Conservation (phyloP, 1,140 invertebrate species). For the Pogonognathellus flavescens region DNA sequence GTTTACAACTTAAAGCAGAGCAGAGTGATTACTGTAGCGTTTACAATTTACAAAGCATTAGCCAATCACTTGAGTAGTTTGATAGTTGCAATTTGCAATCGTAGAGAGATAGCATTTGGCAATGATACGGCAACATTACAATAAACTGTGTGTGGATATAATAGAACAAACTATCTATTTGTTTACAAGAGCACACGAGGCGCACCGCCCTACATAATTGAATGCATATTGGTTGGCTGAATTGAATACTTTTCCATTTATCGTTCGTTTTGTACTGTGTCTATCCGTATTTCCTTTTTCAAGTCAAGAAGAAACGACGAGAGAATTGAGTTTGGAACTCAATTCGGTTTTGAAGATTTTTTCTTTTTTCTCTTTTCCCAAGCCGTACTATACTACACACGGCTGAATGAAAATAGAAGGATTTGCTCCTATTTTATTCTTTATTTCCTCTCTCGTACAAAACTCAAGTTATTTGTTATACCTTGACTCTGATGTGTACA, state of each 20-base stretch:
- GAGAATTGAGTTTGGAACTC: constrained; percentile 1
- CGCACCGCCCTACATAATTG: neutral
- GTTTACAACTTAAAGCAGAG: too few species aligned
- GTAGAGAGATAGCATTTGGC: too few species aligned
- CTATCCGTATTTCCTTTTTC: neutral
- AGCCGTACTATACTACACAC: neutral
- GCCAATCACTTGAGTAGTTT: too few species aligned
- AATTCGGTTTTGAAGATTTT: neutral
- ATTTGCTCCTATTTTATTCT: constrained; percentile 24
- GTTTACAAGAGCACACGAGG: too few species aligned
- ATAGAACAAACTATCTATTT: too few species aligned
- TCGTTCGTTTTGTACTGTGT: neutral
- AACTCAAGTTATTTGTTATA: too few species aligned
- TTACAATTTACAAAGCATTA: too few species aligned
- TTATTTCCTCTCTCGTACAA: neutral
- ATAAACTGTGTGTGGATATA: too few species aligned
- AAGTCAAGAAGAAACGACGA: neutral
- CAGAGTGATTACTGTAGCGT: too few species aligned
- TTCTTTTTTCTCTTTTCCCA: neutral
- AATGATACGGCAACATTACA: too few species aligned
- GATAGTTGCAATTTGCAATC: too few species aligned
- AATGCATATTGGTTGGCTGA: constrained; percentile 5
- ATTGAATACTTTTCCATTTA: constrained; percentile 19
- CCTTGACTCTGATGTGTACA: too few species aligned
- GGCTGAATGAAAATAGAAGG: constrained; percentile 17